Evolutionary conservation across 2,113 vertebrate species (phyloP).

Genomic region (Buteo buteo): DNA sequence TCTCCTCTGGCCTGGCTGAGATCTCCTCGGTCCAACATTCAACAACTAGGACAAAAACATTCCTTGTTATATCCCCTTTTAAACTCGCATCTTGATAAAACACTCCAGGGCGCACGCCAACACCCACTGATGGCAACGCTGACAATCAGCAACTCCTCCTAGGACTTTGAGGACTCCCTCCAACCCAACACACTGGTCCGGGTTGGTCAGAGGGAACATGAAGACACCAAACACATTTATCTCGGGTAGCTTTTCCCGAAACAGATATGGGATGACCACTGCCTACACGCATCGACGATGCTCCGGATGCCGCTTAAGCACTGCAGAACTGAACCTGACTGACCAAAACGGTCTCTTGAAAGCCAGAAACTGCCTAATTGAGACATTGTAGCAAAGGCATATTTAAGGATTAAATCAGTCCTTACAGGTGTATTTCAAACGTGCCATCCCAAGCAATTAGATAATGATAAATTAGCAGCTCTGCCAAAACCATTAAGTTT

Average conservation of each 20-base stretch:
- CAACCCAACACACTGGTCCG: accelerated
- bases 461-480: background rate
- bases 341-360: background rate
- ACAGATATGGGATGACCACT: background rate
- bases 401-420: background rate
- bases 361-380: background rate
- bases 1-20: constrained; percentile 79
- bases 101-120: background rate
- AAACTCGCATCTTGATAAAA: background rate
- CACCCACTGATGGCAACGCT: background rate
- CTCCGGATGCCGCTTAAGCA: accelerated
- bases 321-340: background rate
- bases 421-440: background rate
- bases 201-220: background rate
- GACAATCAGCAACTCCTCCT: background rate
- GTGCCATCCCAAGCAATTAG: background rate
- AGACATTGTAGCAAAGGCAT: background rate
- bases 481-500: background rate
- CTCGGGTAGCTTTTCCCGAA: background rate
- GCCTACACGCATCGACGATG: accelerated
- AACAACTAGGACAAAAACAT: constrained; percentile 79
- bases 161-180: background rate
- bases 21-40: constrained; percentile 80
- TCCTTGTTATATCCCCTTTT: constrained; percentile 27
- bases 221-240: background rate